A percentile compares a stretch with the other conserved stretches of the same genome.
phyloP scores from a whole-genome alignment of 2,113 vertebrate species.

The Malaclemys terrapin region DNA sequence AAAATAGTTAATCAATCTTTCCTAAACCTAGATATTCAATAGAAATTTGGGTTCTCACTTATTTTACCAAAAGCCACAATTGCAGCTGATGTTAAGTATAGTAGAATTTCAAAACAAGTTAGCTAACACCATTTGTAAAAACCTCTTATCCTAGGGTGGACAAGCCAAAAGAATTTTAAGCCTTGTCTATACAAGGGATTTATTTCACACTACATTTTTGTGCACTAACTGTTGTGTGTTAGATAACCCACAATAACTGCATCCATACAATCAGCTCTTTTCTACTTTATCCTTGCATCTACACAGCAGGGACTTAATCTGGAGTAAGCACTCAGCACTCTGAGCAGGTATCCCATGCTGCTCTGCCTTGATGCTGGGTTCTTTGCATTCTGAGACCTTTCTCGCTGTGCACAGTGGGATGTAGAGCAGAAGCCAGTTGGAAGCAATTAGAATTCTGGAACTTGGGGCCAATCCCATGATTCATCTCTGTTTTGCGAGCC shows the following conservation, averaged over 20 bases:
- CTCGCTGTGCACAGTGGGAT: background rate
- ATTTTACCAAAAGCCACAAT: background rate
- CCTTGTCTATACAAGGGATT: background rate
- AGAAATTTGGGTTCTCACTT: background rate
- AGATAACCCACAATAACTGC: background rate
- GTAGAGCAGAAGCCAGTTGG: background rate
- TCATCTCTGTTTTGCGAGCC: background rate
- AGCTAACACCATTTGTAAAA: background rate
- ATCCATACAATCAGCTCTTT: background rate
- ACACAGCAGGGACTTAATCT: background rate
- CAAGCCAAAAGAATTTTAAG: background rate
- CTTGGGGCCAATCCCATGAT: background rate
- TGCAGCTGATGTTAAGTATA: background rate
- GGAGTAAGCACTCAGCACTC: background rate
- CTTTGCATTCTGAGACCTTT: background rate
- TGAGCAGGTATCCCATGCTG: background rate
- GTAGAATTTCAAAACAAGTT: background rate
- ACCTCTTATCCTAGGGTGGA: background rate
- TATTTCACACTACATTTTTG: background rate
- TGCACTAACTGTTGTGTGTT: background rate
- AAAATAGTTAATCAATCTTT: background rate
- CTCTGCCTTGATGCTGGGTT: background rate
- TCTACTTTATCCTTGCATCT: background rate
- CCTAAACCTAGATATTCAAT: background rate
- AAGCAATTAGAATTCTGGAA: background rate